Percentiles rank a stretch among this genome's conserved stretches.
Evolutionary conservation across 2,113 vertebrate species (phyloP).

Genomic region (Psilopsiagon aymara): DNA sequence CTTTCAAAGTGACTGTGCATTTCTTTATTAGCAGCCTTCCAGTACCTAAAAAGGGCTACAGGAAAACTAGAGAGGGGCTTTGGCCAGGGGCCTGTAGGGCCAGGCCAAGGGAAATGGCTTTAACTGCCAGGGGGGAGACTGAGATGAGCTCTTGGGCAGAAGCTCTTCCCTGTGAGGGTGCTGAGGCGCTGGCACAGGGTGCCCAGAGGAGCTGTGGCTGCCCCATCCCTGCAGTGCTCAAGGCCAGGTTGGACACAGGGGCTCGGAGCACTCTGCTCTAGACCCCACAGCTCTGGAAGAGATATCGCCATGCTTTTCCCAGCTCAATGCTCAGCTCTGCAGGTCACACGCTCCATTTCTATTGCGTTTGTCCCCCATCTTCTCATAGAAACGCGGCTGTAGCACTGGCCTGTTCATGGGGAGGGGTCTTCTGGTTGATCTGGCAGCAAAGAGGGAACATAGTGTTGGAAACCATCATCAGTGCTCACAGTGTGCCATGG

Average conservation of each 20-base stretch:
- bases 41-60: not conserved
- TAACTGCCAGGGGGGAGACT: not conserved
- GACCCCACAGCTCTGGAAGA: accelerated
- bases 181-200: too few species aligned
- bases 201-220: not conserved
- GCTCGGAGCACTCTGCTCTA: not conserved
- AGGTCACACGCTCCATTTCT: accelerated
- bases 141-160: too few species aligned
- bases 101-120: not conserved
- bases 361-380: not conserved
- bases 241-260: not conserved
- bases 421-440: not conserved
- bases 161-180: too few species aligned
- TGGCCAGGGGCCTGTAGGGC: not conserved
- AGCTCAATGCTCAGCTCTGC: not conserved
- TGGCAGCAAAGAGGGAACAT: not conserved
- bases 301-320: not conserved
- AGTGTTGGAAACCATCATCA: not conserved
- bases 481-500: not conserved
- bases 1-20: not conserved
- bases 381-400: accelerated
- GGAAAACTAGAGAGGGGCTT: not conserved
- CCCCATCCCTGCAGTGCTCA: not conserved
- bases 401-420: not conserved
- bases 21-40: not conserved